Conservation (phyloP, 2,113 vertebrate species). For the Martes martes region DNA sequence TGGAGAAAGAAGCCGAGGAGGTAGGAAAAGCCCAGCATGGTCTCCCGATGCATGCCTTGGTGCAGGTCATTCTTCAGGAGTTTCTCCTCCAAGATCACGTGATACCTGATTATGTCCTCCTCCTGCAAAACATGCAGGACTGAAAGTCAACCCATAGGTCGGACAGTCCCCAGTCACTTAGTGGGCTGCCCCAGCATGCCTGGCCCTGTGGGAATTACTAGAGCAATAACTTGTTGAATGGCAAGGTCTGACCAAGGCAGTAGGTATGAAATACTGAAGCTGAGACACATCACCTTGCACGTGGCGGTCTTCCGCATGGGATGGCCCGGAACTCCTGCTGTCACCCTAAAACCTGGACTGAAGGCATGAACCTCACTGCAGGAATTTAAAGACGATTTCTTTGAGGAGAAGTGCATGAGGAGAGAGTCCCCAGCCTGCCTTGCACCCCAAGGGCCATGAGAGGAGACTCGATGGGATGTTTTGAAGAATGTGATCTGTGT, state of each 20-base stretch:
- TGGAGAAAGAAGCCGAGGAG: slow-evolving; percentile 88
- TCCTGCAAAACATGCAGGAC: slow-evolving; percentile 79
- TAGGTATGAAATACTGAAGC: too few species aligned
- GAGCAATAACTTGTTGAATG: not conserved
- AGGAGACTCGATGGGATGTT: not conserved
- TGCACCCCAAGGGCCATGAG: not conserved
- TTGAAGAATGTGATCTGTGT: not conserved
- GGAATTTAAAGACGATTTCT: not conserved
- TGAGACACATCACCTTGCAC: not conserved
- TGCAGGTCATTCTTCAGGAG: slow-evolving; percentile 87
- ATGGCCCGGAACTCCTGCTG: not conserved
- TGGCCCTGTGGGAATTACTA: fast-evolving
- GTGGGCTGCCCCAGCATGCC: fast-evolving
- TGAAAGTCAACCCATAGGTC: not conserved
- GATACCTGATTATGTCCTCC: slow-evolving; percentile 86
- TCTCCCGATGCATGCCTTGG: slow-evolving; percentile 88
- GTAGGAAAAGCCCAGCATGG: slow-evolving; percentile 91
- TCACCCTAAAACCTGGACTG: not conserved
- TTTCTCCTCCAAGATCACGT: slow-evolving; percentile 86
- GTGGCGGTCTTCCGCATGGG: not conserved
- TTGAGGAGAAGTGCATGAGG: not conserved
- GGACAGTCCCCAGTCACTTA: not conserved
- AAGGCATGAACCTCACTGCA: not conserved
- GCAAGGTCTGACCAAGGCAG: not conserved
- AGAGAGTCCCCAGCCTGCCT: not conserved